phyloP scores from a whole-genome alignment of 1,140 invertebrate genomes.

The Drosophila murphyi region DNA sequence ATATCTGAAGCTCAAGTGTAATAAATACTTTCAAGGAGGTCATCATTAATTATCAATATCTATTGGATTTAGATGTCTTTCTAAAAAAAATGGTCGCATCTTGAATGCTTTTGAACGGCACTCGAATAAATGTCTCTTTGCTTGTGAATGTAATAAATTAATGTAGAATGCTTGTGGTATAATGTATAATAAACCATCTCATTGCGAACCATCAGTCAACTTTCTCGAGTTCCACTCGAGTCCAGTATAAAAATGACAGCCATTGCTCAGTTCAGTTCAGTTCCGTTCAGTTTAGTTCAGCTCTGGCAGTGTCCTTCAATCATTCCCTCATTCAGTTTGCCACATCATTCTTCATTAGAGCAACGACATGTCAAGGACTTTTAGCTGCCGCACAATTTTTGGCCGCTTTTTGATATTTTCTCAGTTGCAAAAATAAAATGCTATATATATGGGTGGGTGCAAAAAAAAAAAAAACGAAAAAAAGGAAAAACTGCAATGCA shows the following conservation, averaged over 20 bases:
- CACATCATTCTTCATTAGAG: slow-evolving; percentile 49
- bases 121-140: not conserved
- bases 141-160: slow-evolving; percentile 25
- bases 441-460: not conserved
- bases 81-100: not conserved
- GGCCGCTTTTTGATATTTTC: slow-evolving; percentile 34
- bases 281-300: too few species aligned
- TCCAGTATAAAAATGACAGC: slow-evolving; percentile 26
- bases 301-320: too few species aligned
- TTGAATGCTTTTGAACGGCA: not conserved
- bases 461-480: not conserved
- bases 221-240: slow-evolving; percentile 4
- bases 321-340: not conserved
- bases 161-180: slow-evolving; percentile 21
- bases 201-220: slow-evolving; percentile 37
- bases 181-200: slow-evolving; percentile 42
- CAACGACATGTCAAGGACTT: slow-evolving; percentile 40
- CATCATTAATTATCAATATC: not conserved
- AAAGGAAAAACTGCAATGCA: slow-evolving; percentile 15
- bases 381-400: slow-evolving; percentile 17
- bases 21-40: too few species aligned
- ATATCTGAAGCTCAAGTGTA: too few species aligned
- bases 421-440: slow-evolving; percentile 28
- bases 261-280: slow-evolving; percentile 15
- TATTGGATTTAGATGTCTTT: not conserved